phyloP scores from a whole-genome alignment of 92 coral and sea anemone genomes.

The Phymanthus crucifer region DNA sequence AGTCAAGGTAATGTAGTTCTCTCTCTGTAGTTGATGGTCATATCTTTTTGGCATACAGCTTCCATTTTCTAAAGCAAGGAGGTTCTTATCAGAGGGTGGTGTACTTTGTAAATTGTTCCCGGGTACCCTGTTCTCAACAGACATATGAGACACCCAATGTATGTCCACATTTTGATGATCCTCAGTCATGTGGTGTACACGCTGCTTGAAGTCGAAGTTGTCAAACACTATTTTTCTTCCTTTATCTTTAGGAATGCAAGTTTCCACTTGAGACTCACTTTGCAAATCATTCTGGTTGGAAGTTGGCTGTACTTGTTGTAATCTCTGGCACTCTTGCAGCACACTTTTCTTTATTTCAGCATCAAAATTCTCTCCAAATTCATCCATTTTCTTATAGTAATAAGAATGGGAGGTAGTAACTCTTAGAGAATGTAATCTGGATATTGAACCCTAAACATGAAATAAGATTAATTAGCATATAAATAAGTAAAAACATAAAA shows the following conservation, averaged over 20 bases:
- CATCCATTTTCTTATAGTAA: constrained; percentile 45
- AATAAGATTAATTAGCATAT: constrained; percentile 4
- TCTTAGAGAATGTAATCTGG: constrained; percentile 29
- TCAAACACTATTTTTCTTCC: constrained; percentile 66
- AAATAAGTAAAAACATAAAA: constrained; percentile 5
- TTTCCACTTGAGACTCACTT: constrained; percentile 17
- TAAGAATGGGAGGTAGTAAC: constrained; percentile 43
- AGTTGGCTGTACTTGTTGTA: constrained; percentile 26
- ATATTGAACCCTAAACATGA: constrained; percentile 17
- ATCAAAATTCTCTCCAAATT: constrained; percentile 44
- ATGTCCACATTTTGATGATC: constrained; percentile 55
- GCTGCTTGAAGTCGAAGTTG: constrained; percentile 61
- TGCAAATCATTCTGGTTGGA: neutral
- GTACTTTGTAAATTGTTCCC: constrained; percentile 45
- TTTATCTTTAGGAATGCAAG: constrained; percentile 29
- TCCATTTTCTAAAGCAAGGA: constrained; percentile 58
- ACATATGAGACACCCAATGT: constrained; percentile 57
- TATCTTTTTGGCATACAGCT: constrained; percentile 39
- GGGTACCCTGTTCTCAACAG: constrained; percentile 56
- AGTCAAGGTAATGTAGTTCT: constrained; percentile 43
- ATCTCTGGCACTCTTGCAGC: constrained; percentile 13
- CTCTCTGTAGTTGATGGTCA: constrained; percentile 59
- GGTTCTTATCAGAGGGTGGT: constrained; percentile 27
- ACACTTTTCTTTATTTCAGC: constrained; percentile 29
- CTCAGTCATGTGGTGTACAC: constrained; percentile 58